Percentiles rank a stretch among this genome's conserved stretches.
These are phyloP conservation scores for Triplophysa dalaica DNA, from an alignment of 2,113 vertebrate genomes.

Conservation along the genomic window DNA sequence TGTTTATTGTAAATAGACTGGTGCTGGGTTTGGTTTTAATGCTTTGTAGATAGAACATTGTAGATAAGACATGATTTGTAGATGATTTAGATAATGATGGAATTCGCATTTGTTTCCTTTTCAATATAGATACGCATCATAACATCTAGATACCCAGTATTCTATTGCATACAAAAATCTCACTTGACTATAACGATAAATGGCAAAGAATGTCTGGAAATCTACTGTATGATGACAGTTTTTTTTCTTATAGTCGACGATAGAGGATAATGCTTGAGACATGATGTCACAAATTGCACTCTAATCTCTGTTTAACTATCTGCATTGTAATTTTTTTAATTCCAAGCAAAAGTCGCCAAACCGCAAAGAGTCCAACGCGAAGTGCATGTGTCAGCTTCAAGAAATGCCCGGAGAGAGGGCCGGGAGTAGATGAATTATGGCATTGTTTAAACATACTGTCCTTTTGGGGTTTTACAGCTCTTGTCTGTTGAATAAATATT, in stretches of 20 bases:
- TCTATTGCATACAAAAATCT: too few relatives aligned
- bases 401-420: slow-evolving; percentile 4
- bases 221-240: too few relatives aligned
- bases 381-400: slow-evolving; percentile 30
- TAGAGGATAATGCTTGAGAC: background rate
- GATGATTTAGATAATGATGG: too few relatives aligned
- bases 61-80: background rate
- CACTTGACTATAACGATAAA: too few relatives aligned
- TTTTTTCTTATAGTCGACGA: background rate
- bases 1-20: too few relatives aligned
- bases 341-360: background rate
- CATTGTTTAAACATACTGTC: slow-evolving; percentile 34
- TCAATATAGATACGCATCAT: too few relatives aligned
- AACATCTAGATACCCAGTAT: too few relatives aligned
- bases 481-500: slow-evolving; percentile 41
- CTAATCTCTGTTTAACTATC: slow-evolving; percentile 15
- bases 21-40: too few relatives aligned
- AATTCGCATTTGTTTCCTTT: too few relatives aligned
- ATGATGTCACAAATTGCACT: slow-evolving; percentile 21
- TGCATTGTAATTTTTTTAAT: background rate
- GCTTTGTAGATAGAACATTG: too few relatives aligned
- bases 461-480: slow-evolving; percentile 30
- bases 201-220: too few relatives aligned
- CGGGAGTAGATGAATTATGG: slow-evolving; percentile 32
- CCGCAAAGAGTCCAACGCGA: background rate